Conservation (phyloP, 2,113 vertebrate genomes). For the Rhadina sibilatrix region DNA sequence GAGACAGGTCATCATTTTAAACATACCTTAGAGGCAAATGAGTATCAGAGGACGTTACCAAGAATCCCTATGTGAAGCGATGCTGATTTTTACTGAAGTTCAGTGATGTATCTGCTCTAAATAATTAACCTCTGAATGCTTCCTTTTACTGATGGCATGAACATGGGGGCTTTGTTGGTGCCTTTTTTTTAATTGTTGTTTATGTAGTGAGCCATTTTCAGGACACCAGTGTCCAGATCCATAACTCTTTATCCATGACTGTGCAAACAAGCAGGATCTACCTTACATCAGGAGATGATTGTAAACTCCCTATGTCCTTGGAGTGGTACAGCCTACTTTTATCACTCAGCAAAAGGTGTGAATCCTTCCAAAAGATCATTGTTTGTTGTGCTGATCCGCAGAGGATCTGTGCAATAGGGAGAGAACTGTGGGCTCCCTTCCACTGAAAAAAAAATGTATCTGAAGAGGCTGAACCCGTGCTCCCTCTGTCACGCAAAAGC, state of each 20-base stretch:
- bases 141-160: not conserved
- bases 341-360: not conserved
- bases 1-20: not conserved
- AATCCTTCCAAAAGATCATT: not conserved
- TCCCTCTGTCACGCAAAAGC: not conserved
- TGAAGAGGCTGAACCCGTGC: not conserved
- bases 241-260: not conserved
- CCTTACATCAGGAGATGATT: rapidly evolving
- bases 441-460: not conserved
- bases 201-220: not conserved
- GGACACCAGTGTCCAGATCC: not conserved
- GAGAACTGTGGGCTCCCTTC: not conserved
- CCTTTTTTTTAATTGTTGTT: not conserved
- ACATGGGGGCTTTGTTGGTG: not conserved
- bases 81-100: not conserved
- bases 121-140: not conserved
- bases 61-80: not conserved
- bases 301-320: not conserved
- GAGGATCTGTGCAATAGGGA: not conserved
- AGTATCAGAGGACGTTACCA: not conserved
- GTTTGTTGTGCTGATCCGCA: not conserved
- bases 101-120: not conserved
- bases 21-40: not conserved
- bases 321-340: not conserved
- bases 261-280: not conserved